Evolutionary conservation across 2,888 invertebrate genomes (phyloP).

Genomic region (Meganola albula): DNA sequence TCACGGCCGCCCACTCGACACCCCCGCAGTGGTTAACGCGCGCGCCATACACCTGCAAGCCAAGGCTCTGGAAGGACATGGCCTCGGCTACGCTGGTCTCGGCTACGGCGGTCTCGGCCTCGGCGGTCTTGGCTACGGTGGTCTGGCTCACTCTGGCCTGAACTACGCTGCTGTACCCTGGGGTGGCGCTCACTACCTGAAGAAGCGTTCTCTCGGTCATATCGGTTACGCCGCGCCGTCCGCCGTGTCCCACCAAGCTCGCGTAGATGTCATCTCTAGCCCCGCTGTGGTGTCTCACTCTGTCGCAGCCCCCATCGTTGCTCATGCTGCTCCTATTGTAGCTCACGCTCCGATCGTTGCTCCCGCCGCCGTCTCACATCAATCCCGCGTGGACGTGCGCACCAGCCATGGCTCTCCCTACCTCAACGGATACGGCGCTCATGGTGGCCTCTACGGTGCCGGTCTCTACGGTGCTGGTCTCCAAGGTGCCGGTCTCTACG

Average conservation of each 20-base stretch:
- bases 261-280: conserved; percentile 30
- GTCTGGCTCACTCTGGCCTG: conserved; percentile 22
- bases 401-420: too few species aligned
- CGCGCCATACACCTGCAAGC: conserved; percentile 70
- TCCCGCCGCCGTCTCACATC: conserved; percentile 43
- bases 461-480: background rate
- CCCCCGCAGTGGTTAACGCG: conserved; percentile 68
- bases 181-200: conserved; percentile 38
- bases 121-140: conserved; percentile 31
- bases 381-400: conserved; percentile 49
- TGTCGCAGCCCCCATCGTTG: conserved; percentile 18
- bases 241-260: conserved; percentile 71
- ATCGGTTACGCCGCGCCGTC: conserved; percentile 51
- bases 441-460: background rate
- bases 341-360: background rate
- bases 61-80: conserved; percentile 63
- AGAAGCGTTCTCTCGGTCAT: conserved; percentile 49
- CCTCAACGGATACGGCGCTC: too few species aligned
- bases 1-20: conserved; percentile 69
- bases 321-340: background rate
- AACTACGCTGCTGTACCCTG: conserved; percentile 29
- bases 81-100: conserved; percentile 38
- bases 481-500: too few species aligned
- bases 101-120: conserved; percentile 25
- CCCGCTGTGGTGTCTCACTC: conserved; percentile 8